Evolutionary conservation across 1,140 invertebrate genomes (phyloP).

Genomic region (Drepana arcuata): DNA sequence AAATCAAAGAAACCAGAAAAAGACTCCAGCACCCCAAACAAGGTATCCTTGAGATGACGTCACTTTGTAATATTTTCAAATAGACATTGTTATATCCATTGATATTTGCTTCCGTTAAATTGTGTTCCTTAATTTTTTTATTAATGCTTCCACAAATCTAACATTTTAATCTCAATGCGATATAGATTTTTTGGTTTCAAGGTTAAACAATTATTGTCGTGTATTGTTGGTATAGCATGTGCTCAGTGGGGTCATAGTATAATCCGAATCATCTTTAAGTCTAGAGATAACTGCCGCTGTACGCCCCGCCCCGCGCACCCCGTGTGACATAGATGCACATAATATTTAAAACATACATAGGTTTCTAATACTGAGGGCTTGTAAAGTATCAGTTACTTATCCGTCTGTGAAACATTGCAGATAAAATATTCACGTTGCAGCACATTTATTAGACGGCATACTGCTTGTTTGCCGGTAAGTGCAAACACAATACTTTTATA

Average conservation of each 20-base stretch:
- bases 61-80: slow-evolving; percentile 12
- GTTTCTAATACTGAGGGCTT: too few relatives aligned
- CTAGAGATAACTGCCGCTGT: too few relatives aligned
- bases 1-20: slow-evolving; percentile 70
- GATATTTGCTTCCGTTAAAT: slow-evolving; percentile 16
- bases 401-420: too few relatives aligned
- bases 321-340: too few relatives aligned
- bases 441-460: slow-evolving; percentile 53
- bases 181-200: slow-evolving; percentile 20
- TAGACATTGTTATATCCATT: slow-evolving; percentile 22
- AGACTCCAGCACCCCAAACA: slow-evolving; percentile 61
- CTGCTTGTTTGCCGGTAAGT: slow-evolving; percentile 58
- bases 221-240: slow-evolving; percentile 21
- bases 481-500: slow-evolving; percentile 17
- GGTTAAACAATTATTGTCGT: slow-evolving; percentile 13
- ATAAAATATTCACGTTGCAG: slow-evolving; percentile 61
- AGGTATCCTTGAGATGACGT: slow-evolving; percentile 50
- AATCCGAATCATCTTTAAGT: too few relatives aligned
- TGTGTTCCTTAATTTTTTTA: slow-evolving; percentile 13
- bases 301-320: too few relatives aligned
- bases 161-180: slow-evolving; percentile 24
- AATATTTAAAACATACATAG: too few relatives aligned
- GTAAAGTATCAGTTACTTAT: too few relatives aligned
- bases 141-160: too few relatives aligned
- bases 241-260: slow-evolving; percentile 25